Evolutionary conservation across 37 sponge, comb jelly and placozoan species (phyloP), one percentile per base, ranked within the genome.

Genomic region (Oscarella lobularis): DNA sequence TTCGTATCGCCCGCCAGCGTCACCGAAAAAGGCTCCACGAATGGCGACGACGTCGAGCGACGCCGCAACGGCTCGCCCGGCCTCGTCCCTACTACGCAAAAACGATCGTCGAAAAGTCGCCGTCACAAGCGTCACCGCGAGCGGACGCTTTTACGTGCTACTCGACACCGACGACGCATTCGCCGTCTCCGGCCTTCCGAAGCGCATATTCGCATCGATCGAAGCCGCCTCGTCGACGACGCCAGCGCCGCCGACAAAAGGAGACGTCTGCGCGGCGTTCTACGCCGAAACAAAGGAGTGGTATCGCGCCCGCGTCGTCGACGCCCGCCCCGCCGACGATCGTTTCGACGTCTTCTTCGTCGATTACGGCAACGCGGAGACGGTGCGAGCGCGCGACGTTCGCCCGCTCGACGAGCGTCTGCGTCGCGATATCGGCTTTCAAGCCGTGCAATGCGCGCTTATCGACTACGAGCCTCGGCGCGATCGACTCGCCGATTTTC

Each of bases 361-460:
- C 0, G 90, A 90, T 67, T 90, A 90, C 68, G 90, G 90, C 31
- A 86, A 90, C 67, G 38, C 67, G 1, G 90, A 90, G 41, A 39
- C 48, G 4, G 41, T 90, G 20, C 41, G 80, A 0, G 4, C 73
- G 6, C 0, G 38, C 1, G 29, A 66, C 1, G n/a, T 86, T 3
- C 9, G 40, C 30, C 68, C 75, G 1, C 60, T 68, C 0, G 39
- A 38, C 1, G 74, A 33, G 4, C 3, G 39, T 0, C 34, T 39
- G 6, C n/a, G n/a, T n/a, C 80, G 78, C 33, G 31, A n/a, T 3
- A 40, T 40, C 5, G 81, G 84, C 3, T 72, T 67, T n/a, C 87
- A 86, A 48, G 87, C 81, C 0, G 66, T 86, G 33, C 72, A 74
- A 35, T 6, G 72, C 71, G 20, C 39, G 5, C 35, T 48, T 9